Base-by-base conservation (phyloP, 2,113 vertebrate species). In the Cebus imitator region DNA sequence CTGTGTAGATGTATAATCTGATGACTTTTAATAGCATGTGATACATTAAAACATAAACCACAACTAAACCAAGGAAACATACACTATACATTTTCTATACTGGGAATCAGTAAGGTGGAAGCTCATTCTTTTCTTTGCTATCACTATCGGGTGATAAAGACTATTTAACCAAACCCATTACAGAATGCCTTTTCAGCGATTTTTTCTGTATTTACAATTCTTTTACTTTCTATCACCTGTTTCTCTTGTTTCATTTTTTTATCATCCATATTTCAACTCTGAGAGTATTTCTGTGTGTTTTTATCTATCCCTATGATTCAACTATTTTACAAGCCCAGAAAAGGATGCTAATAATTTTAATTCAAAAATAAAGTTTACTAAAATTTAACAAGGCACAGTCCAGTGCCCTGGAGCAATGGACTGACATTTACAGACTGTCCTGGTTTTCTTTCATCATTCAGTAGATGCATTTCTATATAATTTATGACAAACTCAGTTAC, bases 371-470 rank as follows among this genome's bases (percentile, higher is more conserved):
- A 93, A 83, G 70, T 5, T 18, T 16, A 14, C 32, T 97, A 70
- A 92, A 45, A n/a, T 64, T 52, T 97, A 96, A 93, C 57, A 85
- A 97, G 72, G 25, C 58, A 93, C 37, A 79, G 52, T 89, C 50
- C 18, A 80, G 35, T 94, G n/a, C 6, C 79, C 13, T 32, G 80
- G 81, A 43, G 27, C 43, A 95, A 96, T 72, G 16, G 73, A 55
- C 1, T 37, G 10, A 13, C 78, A 7, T n/a, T 57, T 96, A 52
- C 9, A 95, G 20, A 14, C 57, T 90, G 48, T 85, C n/a, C 85
- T 97, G 50, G 8, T 89, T 97, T 97, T 79, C 55, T 95, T 84
- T 95, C 27, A 48, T 1, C 40, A 32, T 23, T 94, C 57, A 35
- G 78, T 35, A 95, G 25, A 57, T 35, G 1, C 0, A 13, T 70